A percentile compares a stretch with the other conserved stretches of the same genome.
Conservation (phyloP, 1,140 invertebrate genomes). For the Ceratitis capitata region DNA sequence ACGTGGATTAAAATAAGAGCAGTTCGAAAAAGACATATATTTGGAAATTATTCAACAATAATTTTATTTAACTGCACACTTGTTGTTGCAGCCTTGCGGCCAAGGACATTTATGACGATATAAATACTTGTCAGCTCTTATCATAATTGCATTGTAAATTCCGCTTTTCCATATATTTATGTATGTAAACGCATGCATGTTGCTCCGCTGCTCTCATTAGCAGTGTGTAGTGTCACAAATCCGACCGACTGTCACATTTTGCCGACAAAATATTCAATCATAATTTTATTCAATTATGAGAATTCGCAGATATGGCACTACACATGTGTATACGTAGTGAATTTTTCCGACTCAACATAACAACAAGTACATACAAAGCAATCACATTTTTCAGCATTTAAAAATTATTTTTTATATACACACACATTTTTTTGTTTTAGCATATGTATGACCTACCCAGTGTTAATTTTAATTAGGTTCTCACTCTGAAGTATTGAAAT, state of each 20-base stretch:
- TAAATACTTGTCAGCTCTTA: conserved; percentile 30
- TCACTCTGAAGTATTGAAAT: too few relatives aligned
- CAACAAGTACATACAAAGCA: too few relatives aligned
- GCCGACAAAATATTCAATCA: conserved; percentile 29
- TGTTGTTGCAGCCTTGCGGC: neutral
- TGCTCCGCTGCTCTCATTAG: conserved; percentile 1
- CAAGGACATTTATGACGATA: neutral
- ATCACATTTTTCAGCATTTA: too few relatives aligned
- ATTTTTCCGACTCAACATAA: too few relatives aligned
- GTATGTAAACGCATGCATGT: too few relatives aligned
- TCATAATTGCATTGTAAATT: conserved; percentile 30
- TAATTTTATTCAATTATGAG: conserved; percentile 22
- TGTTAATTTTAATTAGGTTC: too few relatives aligned
- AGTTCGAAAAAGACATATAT: too few relatives aligned
- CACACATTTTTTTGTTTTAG: too few relatives aligned
- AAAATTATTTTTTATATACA: too few relatives aligned
- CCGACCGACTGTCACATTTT: neutral
- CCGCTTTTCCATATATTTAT: neutral
- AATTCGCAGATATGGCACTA: neutral
- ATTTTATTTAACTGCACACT: neutral
- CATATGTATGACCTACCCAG: too few relatives aligned
- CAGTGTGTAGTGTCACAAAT: neutral
- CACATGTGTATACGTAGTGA: neutral
- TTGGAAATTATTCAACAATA: neutral
- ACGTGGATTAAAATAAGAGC: too few relatives aligned